phyloP scores from a whole-genome alignment of 2,888 invertebrate species.

The Nesidiocoris tenuis region DNA sequence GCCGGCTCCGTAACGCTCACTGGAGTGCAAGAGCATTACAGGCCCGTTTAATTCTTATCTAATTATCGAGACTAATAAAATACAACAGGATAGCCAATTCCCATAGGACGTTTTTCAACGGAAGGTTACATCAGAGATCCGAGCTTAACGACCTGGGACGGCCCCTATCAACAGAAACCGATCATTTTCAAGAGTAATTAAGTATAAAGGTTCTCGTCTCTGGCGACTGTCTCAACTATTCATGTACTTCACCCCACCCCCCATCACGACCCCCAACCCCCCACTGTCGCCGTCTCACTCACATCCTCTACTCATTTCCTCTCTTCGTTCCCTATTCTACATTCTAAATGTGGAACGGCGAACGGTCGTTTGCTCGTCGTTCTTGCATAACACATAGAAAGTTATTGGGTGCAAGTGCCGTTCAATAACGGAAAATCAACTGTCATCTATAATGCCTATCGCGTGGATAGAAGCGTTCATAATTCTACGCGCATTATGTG shows the following conservation, averaged over 20 bases:
- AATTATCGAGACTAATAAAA: background rate
- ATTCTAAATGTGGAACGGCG: background rate
- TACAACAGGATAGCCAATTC: background rate
- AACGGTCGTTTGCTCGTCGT: background rate
- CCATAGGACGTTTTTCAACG: background rate
- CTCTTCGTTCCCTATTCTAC: background rate
- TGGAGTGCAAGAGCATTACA: background rate
- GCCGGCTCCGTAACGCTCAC: background rate
- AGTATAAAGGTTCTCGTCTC: background rate
- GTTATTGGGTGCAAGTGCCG: background rate
- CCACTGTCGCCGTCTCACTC: background rate
- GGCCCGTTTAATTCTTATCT: background rate
- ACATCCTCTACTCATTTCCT: background rate
- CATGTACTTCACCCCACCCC: background rate
- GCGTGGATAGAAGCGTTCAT: no score
- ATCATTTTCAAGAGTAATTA: background rate
- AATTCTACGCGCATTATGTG: no score
- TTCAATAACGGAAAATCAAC: background rate
- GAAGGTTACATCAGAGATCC: background rate
- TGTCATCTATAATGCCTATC: no score
- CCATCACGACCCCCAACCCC: background rate
- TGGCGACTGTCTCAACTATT: background rate
- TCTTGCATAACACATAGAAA: background rate
- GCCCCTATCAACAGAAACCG: background rate
- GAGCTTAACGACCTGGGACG: background rate